Base-by-base conservation (phyloP, 2,797 vertebrate species). In the Hydrophis major region DNA sequence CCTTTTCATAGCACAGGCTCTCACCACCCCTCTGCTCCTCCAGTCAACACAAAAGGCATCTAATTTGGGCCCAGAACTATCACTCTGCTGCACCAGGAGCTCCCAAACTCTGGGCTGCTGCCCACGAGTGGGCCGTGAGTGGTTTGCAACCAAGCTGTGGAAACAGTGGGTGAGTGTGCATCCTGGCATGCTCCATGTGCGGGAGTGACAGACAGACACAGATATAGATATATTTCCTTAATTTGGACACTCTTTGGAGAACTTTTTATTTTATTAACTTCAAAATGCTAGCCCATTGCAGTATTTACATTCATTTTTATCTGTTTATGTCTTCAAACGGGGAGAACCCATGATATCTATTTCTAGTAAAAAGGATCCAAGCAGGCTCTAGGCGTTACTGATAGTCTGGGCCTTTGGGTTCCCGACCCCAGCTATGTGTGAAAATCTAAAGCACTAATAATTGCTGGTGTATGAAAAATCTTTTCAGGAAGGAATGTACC, bases 121-220 rank as follows among this genome's bases (percentile, higher is more conserved):
- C 12, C 12, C 28, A 16, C 63, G 6, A 32, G 2, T 1, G 28
- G 63, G 6, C 63, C 0, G 13, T 16, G 28, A n/a, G 63, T 16
- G 2, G 5, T 69, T n/a, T 32, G 28, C 63, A 69, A 32, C 13
- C 63, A n/a, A n/a, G 13, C 63, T 4, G 5, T 6, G 63, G n/a
- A 69, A 32, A 69, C 13, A 69, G 13, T 2, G 5, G 28, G 28
- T 1, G 12, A 66, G 4, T 5, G 13, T 1, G 11, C 27, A 0
- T 28, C 11, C 61, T 12, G 12, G 25, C 4, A 0, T 4, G 4
- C 27, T 66, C 2, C 25, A 63, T 28, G 25, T 63, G 10, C 10
- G 0, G 11, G 60, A 63, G 27, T 10, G 1, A 63, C 1, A 42
- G 47, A 47, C 4, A 50, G 47, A 50, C 4, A 50, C 1, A 50